Percentiles rank a stretch among this genome's conserved stretches.
Conservation (phyloP, 2,113 vertebrate genomes). For the Psilopsiagon aurifrons region DNA sequence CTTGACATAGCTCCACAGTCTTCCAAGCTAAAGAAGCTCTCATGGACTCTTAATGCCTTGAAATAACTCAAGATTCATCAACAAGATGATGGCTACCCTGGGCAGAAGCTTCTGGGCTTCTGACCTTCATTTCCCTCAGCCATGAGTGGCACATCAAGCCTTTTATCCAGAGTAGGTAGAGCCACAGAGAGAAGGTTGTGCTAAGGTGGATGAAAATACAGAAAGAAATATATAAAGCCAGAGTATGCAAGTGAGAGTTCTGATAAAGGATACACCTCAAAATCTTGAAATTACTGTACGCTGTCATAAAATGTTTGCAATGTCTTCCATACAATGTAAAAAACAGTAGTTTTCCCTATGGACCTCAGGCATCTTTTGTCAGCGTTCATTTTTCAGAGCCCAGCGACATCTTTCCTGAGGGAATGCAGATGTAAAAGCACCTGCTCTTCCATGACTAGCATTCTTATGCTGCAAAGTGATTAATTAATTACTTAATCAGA, state of each 20-base stretch:
- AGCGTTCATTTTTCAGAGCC: neutral
- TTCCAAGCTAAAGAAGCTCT: neutral
- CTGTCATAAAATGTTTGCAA: neutral
- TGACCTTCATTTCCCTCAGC: neutral
- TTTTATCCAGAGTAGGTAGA: neutral
- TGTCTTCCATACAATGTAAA: neutral
- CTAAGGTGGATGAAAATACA: neutral
- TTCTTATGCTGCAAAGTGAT: neutral
- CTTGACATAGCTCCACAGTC: neutral
- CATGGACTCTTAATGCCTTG: neutral
- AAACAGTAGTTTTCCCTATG: neutral
- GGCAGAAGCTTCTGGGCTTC: neutral
- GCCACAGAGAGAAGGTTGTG: neutral
- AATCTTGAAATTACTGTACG: neutral
- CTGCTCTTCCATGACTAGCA: neutral
- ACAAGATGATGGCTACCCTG: neutral
- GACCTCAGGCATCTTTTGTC: neutral
- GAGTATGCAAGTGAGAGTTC: neutral
- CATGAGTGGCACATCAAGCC: neutral
- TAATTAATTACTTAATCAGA: neutral
- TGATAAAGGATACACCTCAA: neutral
- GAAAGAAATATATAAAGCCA: neutral
- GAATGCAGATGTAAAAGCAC: neutral
- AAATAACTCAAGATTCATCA: neutral
- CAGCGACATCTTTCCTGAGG: neutral